phyloP scores from a whole-genome alignment of 2,113 vertebrate species.

The Nanorana parkeri region DNA sequence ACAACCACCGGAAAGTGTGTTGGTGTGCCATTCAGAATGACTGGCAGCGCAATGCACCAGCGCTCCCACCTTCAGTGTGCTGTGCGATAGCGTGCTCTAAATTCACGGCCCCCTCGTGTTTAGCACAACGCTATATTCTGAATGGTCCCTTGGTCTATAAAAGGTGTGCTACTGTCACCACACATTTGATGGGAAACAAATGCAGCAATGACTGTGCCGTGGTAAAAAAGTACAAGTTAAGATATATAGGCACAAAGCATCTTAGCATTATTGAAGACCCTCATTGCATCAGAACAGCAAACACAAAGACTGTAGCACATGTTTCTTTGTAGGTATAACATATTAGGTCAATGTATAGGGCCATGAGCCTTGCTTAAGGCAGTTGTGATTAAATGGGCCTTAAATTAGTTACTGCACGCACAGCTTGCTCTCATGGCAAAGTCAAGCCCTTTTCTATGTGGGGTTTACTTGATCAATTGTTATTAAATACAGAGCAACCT shows the following conservation, averaged over 20 bases:
- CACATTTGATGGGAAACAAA: too few relatives aligned
- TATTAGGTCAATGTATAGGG: not conserved
- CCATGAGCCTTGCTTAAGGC: conserved; percentile 6
- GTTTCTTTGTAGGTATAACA: conserved; percentile 5
- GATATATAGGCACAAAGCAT: not conserved
- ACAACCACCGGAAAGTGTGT: too few relatives aligned
- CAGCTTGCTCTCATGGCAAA: not conserved
- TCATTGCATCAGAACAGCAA: not conserved
- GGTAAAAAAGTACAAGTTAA: too few relatives aligned
- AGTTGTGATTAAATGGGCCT: not conserved
- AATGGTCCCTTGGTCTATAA: too few relatives aligned
- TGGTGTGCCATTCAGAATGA: too few relatives aligned
- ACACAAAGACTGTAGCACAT: conserved; percentile 19
- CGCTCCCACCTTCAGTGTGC: too few relatives aligned
- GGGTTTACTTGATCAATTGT: not conserved
- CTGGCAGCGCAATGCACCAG: too few relatives aligned
- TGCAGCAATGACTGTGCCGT: too few relatives aligned
- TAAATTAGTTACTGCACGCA: conserved; percentile 8
- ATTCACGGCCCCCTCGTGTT: too few relatives aligned
- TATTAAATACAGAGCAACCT: not conserved
- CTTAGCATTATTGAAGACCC: conserved; percentile 1
- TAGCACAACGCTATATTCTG: too few relatives aligned
- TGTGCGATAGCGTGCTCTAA: too few relatives aligned
- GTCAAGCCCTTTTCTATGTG: not conserved
- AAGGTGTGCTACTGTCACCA: too few relatives aligned